Base-by-base conservation (phyloP, 2,888 invertebrate species). In the Sinohyriopsis cumingii region DNA sequence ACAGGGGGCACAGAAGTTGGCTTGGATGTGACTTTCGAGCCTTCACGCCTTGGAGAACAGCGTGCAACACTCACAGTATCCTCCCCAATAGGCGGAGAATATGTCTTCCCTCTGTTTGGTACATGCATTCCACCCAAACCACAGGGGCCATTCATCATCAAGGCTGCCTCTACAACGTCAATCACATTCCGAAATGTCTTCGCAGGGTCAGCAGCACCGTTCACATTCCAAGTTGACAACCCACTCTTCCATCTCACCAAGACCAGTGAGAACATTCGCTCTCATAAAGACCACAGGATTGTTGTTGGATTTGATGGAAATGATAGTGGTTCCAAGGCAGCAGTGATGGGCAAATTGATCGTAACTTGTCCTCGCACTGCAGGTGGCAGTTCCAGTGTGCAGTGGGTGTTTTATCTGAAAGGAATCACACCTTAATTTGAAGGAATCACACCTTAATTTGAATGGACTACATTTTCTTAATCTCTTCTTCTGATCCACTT, bases 171-270 rank as follows among this genome's bases (percentile, higher is more conserved):
- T 4, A 88, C 85, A 20, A 84, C 87, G 1, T 76, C 86, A 12
- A 90, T 92, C 75, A 85, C 87, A n/a, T 92, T 92, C 85, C 86
- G 90, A 68, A 92, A 92, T 80, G 90, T 91, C 9, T 92, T 91
- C 78, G 79, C 82, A 9, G 86, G 87, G 56, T 82, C 88, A 9
- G 88, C 88, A 54, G 84, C 84, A 18, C 45, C 45, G 15, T 92
- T 91, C 80, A 83, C 83, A 24, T 91, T 90, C 82, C 84, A 85
- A 67, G 87, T 90, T 19, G 91, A 92, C 81, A 90, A 91, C 65
- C 89, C 90, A 20, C 82, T 87, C 33, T 92, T 92, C 84, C 87
- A 86, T 65, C 72, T 91, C 53, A 88, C 89, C 67, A 88, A 89
- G 67, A 83, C 82, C 20, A 83, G 86, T 12, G 91, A 91, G 76